A percentile compares a stretch with the other conserved stretches of the same genome.
phyloP scores from a whole-genome alignment of 2,113 vertebrate genomes.

The Gobio gobio region DNA sequence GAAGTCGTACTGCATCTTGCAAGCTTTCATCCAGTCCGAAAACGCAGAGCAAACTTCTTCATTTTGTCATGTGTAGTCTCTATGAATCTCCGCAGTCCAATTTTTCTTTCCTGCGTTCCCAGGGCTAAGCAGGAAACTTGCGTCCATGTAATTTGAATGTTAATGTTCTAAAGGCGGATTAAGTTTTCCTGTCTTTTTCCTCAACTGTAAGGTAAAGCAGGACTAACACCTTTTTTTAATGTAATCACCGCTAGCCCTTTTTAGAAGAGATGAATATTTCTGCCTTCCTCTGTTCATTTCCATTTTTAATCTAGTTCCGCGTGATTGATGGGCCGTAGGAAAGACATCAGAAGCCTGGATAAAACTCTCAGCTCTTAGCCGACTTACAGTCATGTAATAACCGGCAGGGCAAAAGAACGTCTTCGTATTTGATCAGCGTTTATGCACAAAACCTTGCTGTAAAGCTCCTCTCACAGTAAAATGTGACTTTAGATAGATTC shows the following conservation, averaged over 20 bases:
- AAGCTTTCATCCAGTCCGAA: background rate
- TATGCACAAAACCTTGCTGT: background rate
- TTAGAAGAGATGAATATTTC: constrained; percentile 50
- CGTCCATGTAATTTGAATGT: constrained; percentile 52
- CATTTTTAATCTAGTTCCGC: constrained; percentile 52
- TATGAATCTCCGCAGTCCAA: constrained; percentile 3
- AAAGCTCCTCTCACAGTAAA: constrained; percentile 2
- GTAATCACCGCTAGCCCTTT: constrained; percentile 53
- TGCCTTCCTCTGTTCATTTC: constrained; percentile 51
- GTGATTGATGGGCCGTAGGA: constrained; percentile 47
- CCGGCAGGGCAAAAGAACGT: constrained; percentile 1
- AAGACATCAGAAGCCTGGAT: constrained; percentile 35
- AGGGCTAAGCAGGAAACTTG: constrained; percentile 35
- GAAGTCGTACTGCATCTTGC: background rate
- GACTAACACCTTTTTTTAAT: constrained; percentile 47
- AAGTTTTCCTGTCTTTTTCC: constrained; percentile 43
- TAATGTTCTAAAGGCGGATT: constrained; percentile 55
- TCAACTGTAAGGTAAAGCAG: constrained; percentile 39
- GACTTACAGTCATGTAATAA: constrained; percentile 27
- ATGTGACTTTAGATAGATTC: constrained; percentile 12
- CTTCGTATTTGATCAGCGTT: background rate
- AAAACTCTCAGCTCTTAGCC: constrained; percentile 26
- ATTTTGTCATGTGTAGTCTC: constrained; percentile 1
- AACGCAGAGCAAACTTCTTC: background rate
- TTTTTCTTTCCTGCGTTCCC: background rate